Conservation (phyloP, 2,113 vertebrate genomes). For the Rhinoderma darwinii region DNA sequence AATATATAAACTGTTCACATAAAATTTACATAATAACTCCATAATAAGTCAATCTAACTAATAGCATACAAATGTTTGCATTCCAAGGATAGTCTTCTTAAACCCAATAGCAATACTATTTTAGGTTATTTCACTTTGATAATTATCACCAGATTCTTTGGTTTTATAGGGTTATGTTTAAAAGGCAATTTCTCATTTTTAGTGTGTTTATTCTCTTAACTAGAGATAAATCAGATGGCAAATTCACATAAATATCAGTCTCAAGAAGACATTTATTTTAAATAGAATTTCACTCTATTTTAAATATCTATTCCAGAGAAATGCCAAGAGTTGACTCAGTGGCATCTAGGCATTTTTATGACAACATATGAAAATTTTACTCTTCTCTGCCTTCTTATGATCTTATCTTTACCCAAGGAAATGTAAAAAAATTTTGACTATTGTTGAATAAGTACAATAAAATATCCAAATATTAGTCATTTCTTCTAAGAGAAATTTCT, state of each 20-base stretch:
- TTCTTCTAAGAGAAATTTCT: background rate
- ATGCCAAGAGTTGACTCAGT: background rate
- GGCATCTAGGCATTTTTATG: background rate
- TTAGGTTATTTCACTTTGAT: background rate
- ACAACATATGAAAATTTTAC: background rate
- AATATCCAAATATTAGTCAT: background rate
- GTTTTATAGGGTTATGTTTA: conserved; percentile 6
- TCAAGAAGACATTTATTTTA: conserved; percentile 26
- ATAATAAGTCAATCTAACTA: conserved; percentile 56
- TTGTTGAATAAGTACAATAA: background rate
- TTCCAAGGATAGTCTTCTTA: conserved; percentile 10
- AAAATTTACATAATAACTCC: conserved; percentile 55
- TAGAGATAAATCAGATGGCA: conserved; percentile 1
- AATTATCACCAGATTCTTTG: background rate
- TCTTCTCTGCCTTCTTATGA: background rate
- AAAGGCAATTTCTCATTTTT: conserved; percentile 39
- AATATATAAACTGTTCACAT: conserved; percentile 56
- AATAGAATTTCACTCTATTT: background rate
- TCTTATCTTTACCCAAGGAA: background rate
- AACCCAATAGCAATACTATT: conserved; percentile 28
- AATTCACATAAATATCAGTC: conserved; percentile 10
- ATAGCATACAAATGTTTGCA: conserved; percentile 55
- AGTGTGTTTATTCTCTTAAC: conserved; percentile 11
- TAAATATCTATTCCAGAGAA: background rate
- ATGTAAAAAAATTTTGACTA: background rate